Evolutionary conservation across 1,140 invertebrate genomes (phyloP).

Genomic region (Tetragonula clypearis): DNA sequence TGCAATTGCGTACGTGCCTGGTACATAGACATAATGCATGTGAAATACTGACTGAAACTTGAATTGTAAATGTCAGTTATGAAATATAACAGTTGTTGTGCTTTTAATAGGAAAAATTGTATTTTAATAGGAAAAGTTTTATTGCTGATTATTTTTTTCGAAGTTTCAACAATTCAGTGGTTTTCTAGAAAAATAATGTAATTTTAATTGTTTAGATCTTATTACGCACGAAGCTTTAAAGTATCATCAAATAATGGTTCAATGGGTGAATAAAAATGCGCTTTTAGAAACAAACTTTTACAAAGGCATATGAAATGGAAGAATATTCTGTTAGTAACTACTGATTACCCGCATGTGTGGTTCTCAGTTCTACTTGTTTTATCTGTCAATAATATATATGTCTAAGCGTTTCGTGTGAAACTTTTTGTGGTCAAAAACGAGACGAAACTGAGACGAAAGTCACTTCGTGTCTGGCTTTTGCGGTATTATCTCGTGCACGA

Average conservation of each 20-base stretch:
- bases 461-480: too few relatives aligned
- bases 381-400: neutral
- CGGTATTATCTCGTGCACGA: too few relatives aligned
- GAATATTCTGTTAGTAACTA: neutral
- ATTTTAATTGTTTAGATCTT: neutral
- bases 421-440: neutral
- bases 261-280: neutral
- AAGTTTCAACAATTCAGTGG: neutral
- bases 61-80: neutral
- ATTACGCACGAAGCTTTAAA: neutral
- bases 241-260: neutral
- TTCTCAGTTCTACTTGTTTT: neutral
- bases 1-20: constrained; percentile 14
- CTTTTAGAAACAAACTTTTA: neutral
- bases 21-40: constrained; percentile 7
- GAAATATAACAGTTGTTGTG: neutral
- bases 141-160: neutral
- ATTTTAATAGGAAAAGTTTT: neutral
- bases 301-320: constrained; percentile 18
- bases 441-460: too few relatives aligned
- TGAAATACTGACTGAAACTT: constrained; percentile 13
- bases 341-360: neutral
- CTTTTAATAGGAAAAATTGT: neutral
- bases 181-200: neutral
- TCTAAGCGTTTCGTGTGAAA: neutral